Evolutionary conservation across 2,888 invertebrate genomes (phyloP), one percentile per base, ranked within the genome.

Genomic region (Bruchidius siliquastri): DNA sequence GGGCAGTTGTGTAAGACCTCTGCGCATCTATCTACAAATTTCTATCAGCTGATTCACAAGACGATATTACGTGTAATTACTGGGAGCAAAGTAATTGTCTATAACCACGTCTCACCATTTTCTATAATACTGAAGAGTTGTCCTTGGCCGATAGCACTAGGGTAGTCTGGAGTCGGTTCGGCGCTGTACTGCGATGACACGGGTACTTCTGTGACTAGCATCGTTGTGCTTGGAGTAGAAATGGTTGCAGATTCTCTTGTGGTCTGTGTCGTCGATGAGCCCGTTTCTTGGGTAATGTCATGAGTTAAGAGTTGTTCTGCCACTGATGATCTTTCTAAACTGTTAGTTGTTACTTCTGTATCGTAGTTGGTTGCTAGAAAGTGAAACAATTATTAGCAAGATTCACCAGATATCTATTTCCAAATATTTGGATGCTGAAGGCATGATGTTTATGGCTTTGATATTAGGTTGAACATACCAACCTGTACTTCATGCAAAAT

Each of bases 121-220:
- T 85, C 86, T 30, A 86, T 85, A 67, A 87, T 85, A 74, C 86
- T 85, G 76, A 87, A 87, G 26, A 87, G 78, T 78, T 87, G 87
- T 49, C 87, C 87, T 77, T 87, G 87, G 78, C 82, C 85, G 73
- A 87, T 86, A 32, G 84, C 86, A 73, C 85, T 84, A 0, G 86
- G 84, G 79, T 84, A 86, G 74, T 86, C 87, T 2, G 80, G 84
- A 20, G 74, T 73, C 13, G 69, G 21, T 32, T 70, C 70, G 13
- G 22, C 32, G 22, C 10, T 26, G 21, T 69, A 67, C 67, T 49
- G 68, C 26, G 70, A 67, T 0, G 72, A 26, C 10, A 74, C 72
- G 13, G 73, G 21, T 22, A 4, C 18, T 13, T 71, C 68, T 20
- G 68, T 22, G 20, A 10, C 20, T 22, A 21, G 21, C 20, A 20